Evolutionary conservation across 2,888 invertebrate genomes (phyloP).

Genomic region (Cinara cedri): DNA sequence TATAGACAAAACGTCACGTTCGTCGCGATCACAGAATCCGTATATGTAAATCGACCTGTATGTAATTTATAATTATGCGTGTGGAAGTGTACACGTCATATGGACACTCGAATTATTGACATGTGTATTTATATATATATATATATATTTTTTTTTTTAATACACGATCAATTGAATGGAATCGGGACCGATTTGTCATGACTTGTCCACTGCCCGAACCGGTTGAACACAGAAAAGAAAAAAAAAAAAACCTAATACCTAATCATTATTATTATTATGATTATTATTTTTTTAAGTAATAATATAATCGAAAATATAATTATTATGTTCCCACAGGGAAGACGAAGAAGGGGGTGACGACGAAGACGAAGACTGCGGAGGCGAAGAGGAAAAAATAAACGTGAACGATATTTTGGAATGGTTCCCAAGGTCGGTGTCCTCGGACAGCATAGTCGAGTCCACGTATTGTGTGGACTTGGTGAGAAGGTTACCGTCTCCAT

Average conservation of each 20-base stretch:
- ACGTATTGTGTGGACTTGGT: constrained; percentile 60
- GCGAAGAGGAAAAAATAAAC: constrained; percentile 58
- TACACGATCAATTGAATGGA: neutral
- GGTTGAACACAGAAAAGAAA: no score
- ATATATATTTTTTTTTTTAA: no score
- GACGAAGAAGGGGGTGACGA: constrained; percentile 58
- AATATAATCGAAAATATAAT: no score
- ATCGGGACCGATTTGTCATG: neutral
- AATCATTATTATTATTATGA: neutral
- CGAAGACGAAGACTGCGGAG: constrained; percentile 40
- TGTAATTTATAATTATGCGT: no score
- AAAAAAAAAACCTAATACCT: constrained; percentile 12
- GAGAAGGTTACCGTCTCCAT: constrained; percentile 60
- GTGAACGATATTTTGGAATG: constrained; percentile 54
- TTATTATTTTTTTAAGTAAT: neutral
- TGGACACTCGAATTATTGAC: no score
- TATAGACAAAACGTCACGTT: no score
- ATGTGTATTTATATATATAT: no score
- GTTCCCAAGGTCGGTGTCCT: constrained; percentile 60
- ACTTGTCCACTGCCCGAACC: neutral
- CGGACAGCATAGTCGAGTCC: constrained; percentile 61
- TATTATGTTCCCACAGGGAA: constrained; percentile 56
- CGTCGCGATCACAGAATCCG: no score
- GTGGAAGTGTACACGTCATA: no score
- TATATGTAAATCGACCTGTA: no score